phyloP scores from a whole-genome alignment of 2,113 vertebrate species.

The Falcunculus frontatus region DNA sequence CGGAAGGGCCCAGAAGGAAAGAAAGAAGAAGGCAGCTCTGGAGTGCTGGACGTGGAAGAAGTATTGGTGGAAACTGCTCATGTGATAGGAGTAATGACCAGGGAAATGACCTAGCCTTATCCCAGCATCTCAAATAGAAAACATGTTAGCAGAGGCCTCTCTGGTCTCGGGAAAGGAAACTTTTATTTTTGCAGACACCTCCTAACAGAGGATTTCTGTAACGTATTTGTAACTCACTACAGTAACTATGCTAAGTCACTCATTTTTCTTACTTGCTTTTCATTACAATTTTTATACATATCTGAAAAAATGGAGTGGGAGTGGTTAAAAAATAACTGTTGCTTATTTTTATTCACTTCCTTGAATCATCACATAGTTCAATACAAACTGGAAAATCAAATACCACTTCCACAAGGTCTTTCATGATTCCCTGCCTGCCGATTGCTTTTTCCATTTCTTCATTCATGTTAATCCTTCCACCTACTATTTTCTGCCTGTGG shows the following conservation, averaged over 20 bases:
- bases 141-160: neutral
- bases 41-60: neutral
- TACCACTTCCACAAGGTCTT: neutral
- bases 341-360: neutral
- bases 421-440: neutral
- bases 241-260: neutral
- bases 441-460: conserved; percentile 19
- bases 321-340: neutral
- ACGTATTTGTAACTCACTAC: neutral
- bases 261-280: neutral
- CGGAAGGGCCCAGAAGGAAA: neutral
- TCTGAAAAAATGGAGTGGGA: neutral
- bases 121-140: neutral
- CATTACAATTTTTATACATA: neutral
- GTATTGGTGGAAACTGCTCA: neutral
- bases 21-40: neutral
- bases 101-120: neutral
- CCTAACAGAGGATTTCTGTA: neutral
- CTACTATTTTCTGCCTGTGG: neutral
- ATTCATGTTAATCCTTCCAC: conserved; percentile 10
- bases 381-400: conserved; percentile 8
- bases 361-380: neutral
- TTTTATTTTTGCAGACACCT: neutral
- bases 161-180: neutral
- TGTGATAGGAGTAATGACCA: neutral